Conservation (phyloP, 2,113 vertebrate genomes). For the Hystrix cristata region DNA sequence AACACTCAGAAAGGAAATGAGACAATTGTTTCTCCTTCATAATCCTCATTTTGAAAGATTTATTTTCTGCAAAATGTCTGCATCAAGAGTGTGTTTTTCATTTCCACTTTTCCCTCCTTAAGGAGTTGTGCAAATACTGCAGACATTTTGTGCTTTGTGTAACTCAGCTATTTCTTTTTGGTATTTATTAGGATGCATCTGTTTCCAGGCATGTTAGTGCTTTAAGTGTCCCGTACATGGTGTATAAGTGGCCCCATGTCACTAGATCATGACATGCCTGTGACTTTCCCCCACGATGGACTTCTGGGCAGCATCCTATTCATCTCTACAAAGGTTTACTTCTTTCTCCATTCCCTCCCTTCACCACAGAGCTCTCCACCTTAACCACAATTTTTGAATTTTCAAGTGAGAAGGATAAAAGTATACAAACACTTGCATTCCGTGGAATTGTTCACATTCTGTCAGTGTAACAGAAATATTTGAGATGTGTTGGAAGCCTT, state of each 20-base stretch:
- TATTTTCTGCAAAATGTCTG: not conserved
- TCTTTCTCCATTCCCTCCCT: not conserved
- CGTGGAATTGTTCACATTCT: not conserved
- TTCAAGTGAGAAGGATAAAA: not conserved
- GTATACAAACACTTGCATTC: not conserved
- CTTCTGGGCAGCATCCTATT: not conserved
- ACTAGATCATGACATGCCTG: not conserved
- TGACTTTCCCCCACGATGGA: not conserved
- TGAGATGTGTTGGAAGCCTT: not conserved
- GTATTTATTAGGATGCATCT: not conserved
- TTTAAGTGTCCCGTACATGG: not conserved
- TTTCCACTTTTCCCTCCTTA: constrained; percentile 13
- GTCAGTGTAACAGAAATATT: not conserved
- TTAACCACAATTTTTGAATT: not conserved
- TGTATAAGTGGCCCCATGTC: not conserved
- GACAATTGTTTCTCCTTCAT: not conserved
- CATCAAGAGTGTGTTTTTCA: constrained; percentile 5
- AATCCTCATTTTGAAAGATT: constrained; percentile 5
- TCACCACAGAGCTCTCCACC: not conserved
- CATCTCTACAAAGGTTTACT: not conserved
- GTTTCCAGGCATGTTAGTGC: not conserved
- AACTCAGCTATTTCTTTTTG: not conserved
- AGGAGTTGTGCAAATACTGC: not conserved
- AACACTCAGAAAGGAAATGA: not conserved
- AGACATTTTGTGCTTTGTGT: not conserved